A percentile compares a stretch with the other conserved stretches of the same genome.
These are phyloP conservation scores for Platycercus adscitus DNA, from an alignment of 2,113 vertebrate genomes.

Conservation along the genomic window DNA sequence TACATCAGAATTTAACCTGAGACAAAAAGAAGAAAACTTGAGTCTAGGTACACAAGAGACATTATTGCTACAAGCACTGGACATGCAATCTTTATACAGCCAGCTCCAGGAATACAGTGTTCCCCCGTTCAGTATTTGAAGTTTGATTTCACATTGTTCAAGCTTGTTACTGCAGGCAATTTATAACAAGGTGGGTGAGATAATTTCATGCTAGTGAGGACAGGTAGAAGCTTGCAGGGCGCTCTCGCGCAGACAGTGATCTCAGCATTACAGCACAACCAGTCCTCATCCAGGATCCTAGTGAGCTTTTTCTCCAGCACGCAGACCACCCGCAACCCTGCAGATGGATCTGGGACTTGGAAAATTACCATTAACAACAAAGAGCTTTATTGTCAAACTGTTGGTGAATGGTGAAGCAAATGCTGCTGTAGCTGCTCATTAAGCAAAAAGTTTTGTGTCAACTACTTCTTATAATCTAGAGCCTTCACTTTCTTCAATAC, in stretches of 20 bases:
- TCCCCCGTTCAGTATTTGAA: background rate
- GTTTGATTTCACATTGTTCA: slow-evolving; percentile 11
- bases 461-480: background rate
- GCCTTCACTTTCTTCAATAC: background rate
- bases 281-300: background rate
- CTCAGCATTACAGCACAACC: slow-evolving; percentile 11
- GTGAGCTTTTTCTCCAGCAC: background rate
- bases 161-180: slow-evolving; percentile 44
- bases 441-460: background rate
- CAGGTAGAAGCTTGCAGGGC: slow-evolving; percentile 53
- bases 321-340: slow-evolving; percentile 13
- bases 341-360: background rate
- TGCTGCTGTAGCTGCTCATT: background rate
- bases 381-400: background rate
- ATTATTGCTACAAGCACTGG: background rate
- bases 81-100: background rate
- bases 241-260: slow-evolving; percentile 31
- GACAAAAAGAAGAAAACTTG: background rate
- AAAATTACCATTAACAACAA: background rate
- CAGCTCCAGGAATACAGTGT: background rate
- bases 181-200: background rate
- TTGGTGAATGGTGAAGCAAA: background rate
- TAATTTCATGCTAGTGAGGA: background rate
- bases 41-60: background rate
- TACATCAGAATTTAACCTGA: background rate